These are phyloP conservation scores for Paralinhomoeus sp. DNA, from an alignment of 2,888 invertebrate species.

Conservation along the genomic window DNA sequence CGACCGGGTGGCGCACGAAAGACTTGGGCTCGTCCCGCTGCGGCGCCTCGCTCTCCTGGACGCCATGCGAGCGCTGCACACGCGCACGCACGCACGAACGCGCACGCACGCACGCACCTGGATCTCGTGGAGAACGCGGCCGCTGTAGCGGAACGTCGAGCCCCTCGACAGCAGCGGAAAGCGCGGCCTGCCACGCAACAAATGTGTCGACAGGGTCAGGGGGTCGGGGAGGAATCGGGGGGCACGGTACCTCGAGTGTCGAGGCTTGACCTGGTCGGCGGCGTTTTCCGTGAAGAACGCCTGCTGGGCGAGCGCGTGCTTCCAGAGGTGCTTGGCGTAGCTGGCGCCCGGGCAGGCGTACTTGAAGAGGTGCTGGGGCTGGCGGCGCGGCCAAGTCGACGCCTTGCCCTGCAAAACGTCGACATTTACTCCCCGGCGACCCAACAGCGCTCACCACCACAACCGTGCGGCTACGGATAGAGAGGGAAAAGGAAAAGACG, in stretches of 20 bases:
- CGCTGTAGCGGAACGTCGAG: slow-evolving; percentile 18
- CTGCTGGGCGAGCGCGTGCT: slow-evolving; percentile 90
- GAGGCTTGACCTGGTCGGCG: slow-evolving; percentile 12
- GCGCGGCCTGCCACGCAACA: slow-evolving; percentile 10
- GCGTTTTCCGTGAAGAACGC: slow-evolving; percentile 55
- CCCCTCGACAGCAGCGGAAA: slow-evolving; percentile 17
- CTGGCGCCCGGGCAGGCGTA: slow-evolving; percentile 79
- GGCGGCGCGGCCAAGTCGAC: too few relatives aligned
- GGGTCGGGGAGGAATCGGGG: neutral
- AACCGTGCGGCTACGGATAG: too few relatives aligned
- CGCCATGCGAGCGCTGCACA: neutral
- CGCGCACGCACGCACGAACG: too few relatives aligned
- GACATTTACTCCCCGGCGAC: too few relatives aligned
- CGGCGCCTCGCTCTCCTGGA: neutral
- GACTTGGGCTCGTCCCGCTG: neutral
- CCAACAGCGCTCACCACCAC: too few relatives aligned
- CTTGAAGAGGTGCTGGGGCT: slow-evolving; percentile 41
- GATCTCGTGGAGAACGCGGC: slow-evolving; percentile 16
- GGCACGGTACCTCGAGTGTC: neutral
- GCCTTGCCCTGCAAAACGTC: too few relatives aligned
- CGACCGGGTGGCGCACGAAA: slow-evolving; percentile 10
- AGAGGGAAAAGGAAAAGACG: too few relatives aligned
- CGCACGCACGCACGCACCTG: slow-evolving; percentile 4
- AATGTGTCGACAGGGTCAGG: neutral
- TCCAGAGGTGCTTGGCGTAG: slow-evolving; percentile 84